Percentiles rank a stretch among this genome's conserved stretches.
phyloP scores from a whole-genome alignment of 2,888 invertebrate species.

The Deilephila porcellus region DNA sequence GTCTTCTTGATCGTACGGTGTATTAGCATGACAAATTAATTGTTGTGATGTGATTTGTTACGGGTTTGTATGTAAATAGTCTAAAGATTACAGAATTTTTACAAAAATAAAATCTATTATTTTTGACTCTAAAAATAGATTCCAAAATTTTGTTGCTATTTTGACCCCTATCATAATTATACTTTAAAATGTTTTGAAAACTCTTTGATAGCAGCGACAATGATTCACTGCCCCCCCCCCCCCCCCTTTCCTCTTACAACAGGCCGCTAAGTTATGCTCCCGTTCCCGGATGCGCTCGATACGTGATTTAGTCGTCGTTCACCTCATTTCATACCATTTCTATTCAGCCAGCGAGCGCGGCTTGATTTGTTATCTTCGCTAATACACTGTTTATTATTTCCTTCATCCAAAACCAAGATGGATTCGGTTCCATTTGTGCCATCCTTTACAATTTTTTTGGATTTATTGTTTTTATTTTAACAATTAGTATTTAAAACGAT shows the following conservation, averaged over 20 bases:
- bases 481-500: conserved; percentile 11
- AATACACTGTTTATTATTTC: conserved; percentile 64
- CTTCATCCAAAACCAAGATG: conserved; percentile 42
- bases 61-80: no score
- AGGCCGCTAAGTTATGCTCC: conserved; percentile 17
- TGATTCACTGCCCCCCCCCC: neutral
- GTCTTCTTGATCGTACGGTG: no score
- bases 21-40: no score
- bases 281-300: conserved; percentile 55
- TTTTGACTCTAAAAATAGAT: no score
- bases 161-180: neutral
- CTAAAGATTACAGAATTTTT: no score
- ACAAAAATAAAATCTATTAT: no score
- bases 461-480: neutral
- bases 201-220: neutral
- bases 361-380: conserved; percentile 66
- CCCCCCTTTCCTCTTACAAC: neutral
- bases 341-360: conserved; percentile 54
- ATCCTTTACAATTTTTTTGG: conserved; percentile 31
- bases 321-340: conserved; percentile 62
- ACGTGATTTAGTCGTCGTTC: conserved; percentile 55
- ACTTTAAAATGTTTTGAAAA: neutral
- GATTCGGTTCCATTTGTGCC: conserved; percentile 35
- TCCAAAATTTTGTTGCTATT: no score
- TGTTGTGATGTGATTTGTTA: no score